These are phyloP conservation scores for Omphaloscelis lunosa DNA, from an alignment of 2,888 invertebrate genomes.

Conservation along the genomic window DNA sequence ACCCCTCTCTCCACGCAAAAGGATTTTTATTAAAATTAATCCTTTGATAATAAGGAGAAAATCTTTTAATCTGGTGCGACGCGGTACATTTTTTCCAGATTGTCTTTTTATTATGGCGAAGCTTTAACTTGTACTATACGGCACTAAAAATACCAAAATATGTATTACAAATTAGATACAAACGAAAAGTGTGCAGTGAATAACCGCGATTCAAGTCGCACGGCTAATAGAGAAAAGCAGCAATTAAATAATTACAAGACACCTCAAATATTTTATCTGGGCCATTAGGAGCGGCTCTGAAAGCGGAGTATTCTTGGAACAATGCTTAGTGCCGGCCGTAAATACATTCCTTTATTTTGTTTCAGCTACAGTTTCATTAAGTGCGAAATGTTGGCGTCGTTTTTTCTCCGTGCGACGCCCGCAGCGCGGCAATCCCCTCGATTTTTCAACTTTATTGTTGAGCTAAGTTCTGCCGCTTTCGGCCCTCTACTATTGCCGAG, in stretches of 20 bases:
- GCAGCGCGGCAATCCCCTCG: conserved; percentile 83
- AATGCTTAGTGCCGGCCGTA: conserved; percentile 83
- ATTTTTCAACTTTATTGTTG: conserved; percentile 89
- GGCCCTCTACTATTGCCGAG: conserved; percentile 64
- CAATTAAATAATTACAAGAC: conserved; percentile 70
- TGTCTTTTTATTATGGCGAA: conserved; percentile 4
- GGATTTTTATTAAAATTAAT: conserved; percentile 74
- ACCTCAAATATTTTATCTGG: conserved; percentile 79
- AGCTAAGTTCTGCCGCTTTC: conserved; percentile 80
- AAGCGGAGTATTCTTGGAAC: conserved; percentile 80
- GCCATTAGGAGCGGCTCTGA: conserved; percentile 79
- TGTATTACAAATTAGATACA: not conserved
- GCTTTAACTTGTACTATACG: not conserved
- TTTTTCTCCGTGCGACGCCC: conserved; percentile 84
- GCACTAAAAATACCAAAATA: no score
- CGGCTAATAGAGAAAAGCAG: conserved; percentile 65
- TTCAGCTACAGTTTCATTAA: conserved; percentile 89
- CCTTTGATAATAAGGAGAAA: conserved; percentile 65
- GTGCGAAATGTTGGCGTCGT: conserved; percentile 88
- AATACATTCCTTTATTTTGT: conserved; percentile 88
- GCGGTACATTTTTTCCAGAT: conserved; percentile 11
- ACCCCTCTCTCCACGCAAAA: conserved; percentile 64
- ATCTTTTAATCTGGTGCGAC: conserved; percentile 44
- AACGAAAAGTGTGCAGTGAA: not conserved
- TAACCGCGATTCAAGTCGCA: not conserved